A percentile compares a stretch with the other conserved stretches of the same genome.
Conservation (phyloP, 2,888 invertebrate species). For the Erynnis tages region DNA sequence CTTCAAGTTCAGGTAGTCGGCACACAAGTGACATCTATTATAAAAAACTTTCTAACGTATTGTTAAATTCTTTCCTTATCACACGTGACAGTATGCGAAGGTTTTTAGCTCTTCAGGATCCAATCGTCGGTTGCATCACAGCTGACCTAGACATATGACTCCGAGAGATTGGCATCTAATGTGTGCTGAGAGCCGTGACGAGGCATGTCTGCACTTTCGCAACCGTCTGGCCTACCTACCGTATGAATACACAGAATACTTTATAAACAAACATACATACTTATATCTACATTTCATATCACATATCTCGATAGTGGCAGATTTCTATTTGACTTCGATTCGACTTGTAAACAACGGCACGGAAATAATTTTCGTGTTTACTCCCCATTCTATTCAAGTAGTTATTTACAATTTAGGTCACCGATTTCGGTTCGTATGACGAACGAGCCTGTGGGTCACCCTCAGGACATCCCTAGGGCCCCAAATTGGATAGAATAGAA, state of each 20-base stretch:
- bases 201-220: slow-evolving; percentile 63
- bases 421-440: too few relatives aligned
- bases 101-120: slow-evolving; percentile 16
- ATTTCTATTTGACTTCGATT: slow-evolving; percentile 38
- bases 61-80: too few relatives aligned
- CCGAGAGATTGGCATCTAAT: slow-evolving; percentile 60
- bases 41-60: too few relatives aligned
- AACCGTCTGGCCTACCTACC: slow-evolving; percentile 50
- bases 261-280: slow-evolving; percentile 11
- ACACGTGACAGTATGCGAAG: not conserved
- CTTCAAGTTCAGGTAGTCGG: too few relatives aligned
- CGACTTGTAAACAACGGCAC: slow-evolving; percentile 16
- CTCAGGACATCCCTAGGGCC: too few relatives aligned
- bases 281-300: slow-evolving; percentile 21
- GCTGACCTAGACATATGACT: slow-evolving; percentile 62
- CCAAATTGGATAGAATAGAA: too few relatives aligned
- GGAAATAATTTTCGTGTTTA: slow-evolving; percentile 24
- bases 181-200: slow-evolving; percentile 59
- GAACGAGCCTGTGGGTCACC: too few relatives aligned
- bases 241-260: slow-evolving; percentile 28
- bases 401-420: too few relatives aligned
- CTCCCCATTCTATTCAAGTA: slow-evolving; percentile 20
- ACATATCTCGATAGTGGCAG: slow-evolving; percentile 25
- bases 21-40: too few relatives aligned
- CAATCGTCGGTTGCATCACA: slow-evolving; percentile 52